Evolutionary conservation across 2,113 vertebrate species (phyloP), one percentile per base, ranked within the genome.

Genomic region (Charadrius vociferus): DNA sequence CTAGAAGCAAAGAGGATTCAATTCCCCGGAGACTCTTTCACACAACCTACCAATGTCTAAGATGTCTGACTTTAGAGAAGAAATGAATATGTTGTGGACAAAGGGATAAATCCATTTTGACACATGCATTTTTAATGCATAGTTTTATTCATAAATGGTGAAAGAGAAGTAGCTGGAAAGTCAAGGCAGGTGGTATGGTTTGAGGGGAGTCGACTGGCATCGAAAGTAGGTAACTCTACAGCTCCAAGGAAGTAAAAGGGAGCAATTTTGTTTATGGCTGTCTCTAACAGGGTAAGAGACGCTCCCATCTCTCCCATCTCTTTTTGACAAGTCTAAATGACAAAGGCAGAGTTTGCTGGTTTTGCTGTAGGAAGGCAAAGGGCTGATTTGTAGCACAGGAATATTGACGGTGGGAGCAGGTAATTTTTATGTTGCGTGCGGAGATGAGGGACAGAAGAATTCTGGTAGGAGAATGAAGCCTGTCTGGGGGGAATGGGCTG

Each of bases 21-120:
- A 20, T 98, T 97, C 39, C 96, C 95, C 5, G 86, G 89, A 45
- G 95, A 97, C 87, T 98, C 98, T 79, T 98, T 98, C 80, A 96
- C 98, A 32, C 98, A 99, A 39, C 98, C 98, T 93, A 99, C 99
- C 26, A 98, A 98, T 6, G 99, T 99, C 61, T 99, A 98, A 98
- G 85, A 22, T 67, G 7, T 52, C 45, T 70, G 61, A 52, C 20
- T 66, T 74, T n/a, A 77, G 81, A 92, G 70, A 92, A 56, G 39
- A 53, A 23, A 50, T 39, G 1, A 37, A 3, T 77, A 32, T 47
- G 43, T 90, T 94, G 56, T 43, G 72, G 90, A 55, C 86, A 82
- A 84, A 97, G 67, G 73, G 72, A 45, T 53, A 7, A 56, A 53
- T 59, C 84, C 45, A 26, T 78, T 34, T 81, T 88, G 74, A 62